Conservation (phyloP, 1,140 invertebrate species). For the Lutraria rhynchaena region DNA sequence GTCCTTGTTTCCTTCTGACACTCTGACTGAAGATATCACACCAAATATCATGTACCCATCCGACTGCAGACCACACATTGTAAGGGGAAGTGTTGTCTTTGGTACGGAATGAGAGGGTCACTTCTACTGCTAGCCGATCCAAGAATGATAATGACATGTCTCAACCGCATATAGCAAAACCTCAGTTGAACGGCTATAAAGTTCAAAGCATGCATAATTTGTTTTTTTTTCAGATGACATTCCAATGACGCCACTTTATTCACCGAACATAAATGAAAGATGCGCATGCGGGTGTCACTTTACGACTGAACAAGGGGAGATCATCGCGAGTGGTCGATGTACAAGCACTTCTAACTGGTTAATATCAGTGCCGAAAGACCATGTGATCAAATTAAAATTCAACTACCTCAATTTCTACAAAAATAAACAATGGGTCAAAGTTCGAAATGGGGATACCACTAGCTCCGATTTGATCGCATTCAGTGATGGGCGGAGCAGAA, state of each 20-base stretch:
- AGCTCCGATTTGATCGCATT: constrained; percentile 68
- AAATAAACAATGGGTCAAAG: constrained; percentile 72
- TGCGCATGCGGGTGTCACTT: constrained; percentile 73
- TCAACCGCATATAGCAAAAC: no score
- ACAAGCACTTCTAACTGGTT: constrained; percentile 70
- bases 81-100: no score
- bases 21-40: no score
- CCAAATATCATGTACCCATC: no score
- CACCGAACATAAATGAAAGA: constrained; percentile 54
- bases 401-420: constrained; percentile 69
- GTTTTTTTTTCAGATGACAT: constrained; percentile 66
- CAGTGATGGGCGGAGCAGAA: constrained; percentile 55
- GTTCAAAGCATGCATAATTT: no score
- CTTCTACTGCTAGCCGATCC: no score
- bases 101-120: no score
- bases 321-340: constrained; percentile 76
- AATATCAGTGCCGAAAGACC: constrained; percentile 57
- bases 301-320: constrained; percentile 61
- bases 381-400: constrained; percentile 69
- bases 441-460: constrained; percentile 68
- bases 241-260: constrained; percentile 70
- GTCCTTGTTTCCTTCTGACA: no score
- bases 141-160: no score
- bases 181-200: no score
- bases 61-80: no score